Conservation (phyloP, 2,888 invertebrate species). For the Epistrophella euchroma region DNA sequence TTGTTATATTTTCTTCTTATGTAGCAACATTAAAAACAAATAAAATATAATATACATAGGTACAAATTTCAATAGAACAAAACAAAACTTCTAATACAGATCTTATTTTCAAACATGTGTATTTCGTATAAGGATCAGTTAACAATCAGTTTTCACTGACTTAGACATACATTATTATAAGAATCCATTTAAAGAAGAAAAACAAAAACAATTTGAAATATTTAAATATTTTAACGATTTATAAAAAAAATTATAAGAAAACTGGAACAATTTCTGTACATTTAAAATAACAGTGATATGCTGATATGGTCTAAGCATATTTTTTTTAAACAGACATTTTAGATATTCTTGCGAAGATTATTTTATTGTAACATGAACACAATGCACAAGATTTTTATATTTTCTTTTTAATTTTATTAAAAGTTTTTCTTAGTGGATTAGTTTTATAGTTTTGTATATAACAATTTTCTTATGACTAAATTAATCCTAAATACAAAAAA, state of each 20-base stretch:
- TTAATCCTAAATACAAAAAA: constrained; percentile 74
- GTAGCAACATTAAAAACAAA: constrained; percentile 56
- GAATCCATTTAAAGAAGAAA: constrained; percentile 43
- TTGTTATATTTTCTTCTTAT: constrained; percentile 55
- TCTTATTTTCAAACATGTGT: constrained; percentile 32
- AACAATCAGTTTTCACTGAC: constrained; percentile 29
- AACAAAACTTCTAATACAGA: constrained; percentile 17
- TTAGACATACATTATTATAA: constrained; percentile 13
- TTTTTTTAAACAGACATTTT: constrained; percentile 68
- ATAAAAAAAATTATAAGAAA: constrained; percentile 51
- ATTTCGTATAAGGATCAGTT: constrained; percentile 16
- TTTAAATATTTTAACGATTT: constrained; percentile 46
- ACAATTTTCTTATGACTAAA: constrained; percentile 69
- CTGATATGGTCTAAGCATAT: constrained; percentile 74
- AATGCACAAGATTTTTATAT: constrained; percentile 72
- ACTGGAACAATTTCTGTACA: constrained; percentile 58
- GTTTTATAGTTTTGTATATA: constrained; percentile 69
- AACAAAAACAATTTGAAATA: constrained; percentile 48
- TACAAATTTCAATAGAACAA: constrained; percentile 40
- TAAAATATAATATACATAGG: constrained; percentile 34
- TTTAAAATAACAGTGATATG: constrained; percentile 74
- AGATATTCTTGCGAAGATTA: constrained; percentile 73
- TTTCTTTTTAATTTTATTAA: constrained; percentile 56
- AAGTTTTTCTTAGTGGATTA: constrained; percentile 64
- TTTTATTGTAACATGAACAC: constrained; percentile 76